A percentile compares a stretch with the other conserved stretches of the same genome.
Conservation (phyloP, 2,888 invertebrate species). For the Caenorhabditis plicata region DNA sequence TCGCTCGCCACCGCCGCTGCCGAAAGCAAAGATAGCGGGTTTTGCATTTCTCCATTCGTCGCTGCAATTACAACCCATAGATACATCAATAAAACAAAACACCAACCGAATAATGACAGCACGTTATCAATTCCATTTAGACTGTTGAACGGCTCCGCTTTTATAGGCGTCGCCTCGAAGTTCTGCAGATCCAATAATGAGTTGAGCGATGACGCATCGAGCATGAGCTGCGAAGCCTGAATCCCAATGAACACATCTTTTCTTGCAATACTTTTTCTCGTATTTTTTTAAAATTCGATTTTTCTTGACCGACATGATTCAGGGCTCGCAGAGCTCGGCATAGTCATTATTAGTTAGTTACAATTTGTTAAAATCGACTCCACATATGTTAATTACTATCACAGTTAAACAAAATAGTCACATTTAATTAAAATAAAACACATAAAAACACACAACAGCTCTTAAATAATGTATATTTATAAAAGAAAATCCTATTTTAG, state of each 20-base stretch:
- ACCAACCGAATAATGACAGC: constrained; percentile 36
- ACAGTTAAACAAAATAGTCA: too few species aligned
- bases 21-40: constrained; percentile 42
- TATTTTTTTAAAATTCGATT: background rate
- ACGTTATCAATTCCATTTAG: constrained; percentile 35
- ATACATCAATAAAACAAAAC: background rate
- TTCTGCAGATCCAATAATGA: constrained; percentile 39
- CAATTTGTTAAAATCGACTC: too few species aligned
- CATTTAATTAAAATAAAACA: too few species aligned
- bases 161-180: constrained; percentile 25
- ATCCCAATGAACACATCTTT: constrained; percentile 5
- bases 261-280: too few species aligned
- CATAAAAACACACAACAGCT: too few species aligned
- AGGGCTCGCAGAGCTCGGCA: background rate
- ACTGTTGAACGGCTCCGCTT: constrained; percentile 1
- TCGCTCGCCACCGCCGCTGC: constrained; percentile 40
- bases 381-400: too few species aligned
- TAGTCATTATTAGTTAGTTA: constrained; percentile 1
- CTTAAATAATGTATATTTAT: too few species aligned
- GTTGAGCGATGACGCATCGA: constrained; percentile 19
- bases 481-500: too few species aligned
- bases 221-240: constrained; percentile 25
- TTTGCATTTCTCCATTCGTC: constrained; percentile 27
- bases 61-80: background rate
- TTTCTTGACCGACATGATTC: background rate